Conservation (phyloP, 64 coral and sea anemone genomes). For the Stichodactyla mertensii region DNA sequence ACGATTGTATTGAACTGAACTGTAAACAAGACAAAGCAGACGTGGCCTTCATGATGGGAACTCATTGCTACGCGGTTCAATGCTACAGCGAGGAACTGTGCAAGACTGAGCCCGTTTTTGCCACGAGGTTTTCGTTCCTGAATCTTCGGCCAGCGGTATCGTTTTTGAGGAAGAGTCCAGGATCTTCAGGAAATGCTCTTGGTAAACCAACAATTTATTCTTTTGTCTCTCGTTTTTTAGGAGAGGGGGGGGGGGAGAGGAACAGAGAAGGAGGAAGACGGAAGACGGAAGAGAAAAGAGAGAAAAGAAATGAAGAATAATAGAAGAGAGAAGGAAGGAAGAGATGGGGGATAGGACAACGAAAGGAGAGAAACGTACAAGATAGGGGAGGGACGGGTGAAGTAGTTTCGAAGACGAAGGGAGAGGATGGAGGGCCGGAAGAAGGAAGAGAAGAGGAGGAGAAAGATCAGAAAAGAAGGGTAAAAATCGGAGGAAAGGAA, state of each 20-base stretch:
- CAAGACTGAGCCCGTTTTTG: slow-evolving; percentile 70
- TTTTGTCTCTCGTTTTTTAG: neutral
- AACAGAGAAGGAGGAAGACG: too few species aligned
- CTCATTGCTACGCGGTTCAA: slow-evolving; percentile 78
- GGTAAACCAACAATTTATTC: slow-evolving; percentile 29
- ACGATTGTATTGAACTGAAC: slow-evolving; percentile 91
- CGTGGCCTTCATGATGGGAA: slow-evolving; percentile 92
- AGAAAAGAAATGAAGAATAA: neutral
- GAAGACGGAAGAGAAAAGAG: neutral
- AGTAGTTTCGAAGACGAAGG: too few species aligned
- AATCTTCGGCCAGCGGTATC: slow-evolving; percentile 79
- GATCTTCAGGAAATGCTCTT: slow-evolving; percentile 10
- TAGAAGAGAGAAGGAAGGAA: neutral
- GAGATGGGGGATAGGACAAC: too few species aligned
- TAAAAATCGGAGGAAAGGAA: too few species aligned
- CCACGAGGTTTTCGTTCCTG: slow-evolving; percentile 61
- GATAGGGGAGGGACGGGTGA: too few species aligned
- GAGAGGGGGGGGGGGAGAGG: too few species aligned
- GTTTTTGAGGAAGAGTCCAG: slow-evolving; percentile 56
- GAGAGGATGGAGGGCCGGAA: too few species aligned
- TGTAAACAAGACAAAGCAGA: slow-evolving; percentile 73
- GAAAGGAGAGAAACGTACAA: neutral
- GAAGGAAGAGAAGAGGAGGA: too few species aligned
- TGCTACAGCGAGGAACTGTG: slow-evolving; percentile 89
- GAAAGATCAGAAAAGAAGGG: too few species aligned